Evolutionary conservation across 2,113 vertebrate species (phyloP), one percentile per base, ranked within the genome.

Genomic region (Orthonyx spaldingii): DNA sequence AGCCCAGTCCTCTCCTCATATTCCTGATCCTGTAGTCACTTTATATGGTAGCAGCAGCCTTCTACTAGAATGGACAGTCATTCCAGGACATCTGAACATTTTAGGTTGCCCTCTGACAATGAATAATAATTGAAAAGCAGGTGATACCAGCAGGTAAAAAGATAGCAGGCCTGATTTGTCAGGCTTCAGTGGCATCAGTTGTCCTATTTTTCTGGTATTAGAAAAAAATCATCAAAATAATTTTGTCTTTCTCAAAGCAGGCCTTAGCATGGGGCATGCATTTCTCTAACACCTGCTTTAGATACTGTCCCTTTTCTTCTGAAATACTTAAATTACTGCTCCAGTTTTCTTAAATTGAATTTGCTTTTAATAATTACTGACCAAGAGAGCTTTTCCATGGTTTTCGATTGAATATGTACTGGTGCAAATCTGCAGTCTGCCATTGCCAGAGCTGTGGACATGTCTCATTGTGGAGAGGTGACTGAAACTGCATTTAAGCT

Each of bases 1-100:
- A 57, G 32, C 7, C 10, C 0, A 0, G 17, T 42, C 39, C 22
- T 88, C 28, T 57, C 37, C 22, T 78, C 0, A 0, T 53, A 57
- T 75, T 79, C 52, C 27, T 78, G 23, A 50, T 63, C 52, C 37
- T 59, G 9, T 57, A 69, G 35, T 61, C 16, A 6, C 42, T 63
- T 78, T 82, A 30, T 50, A 30, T 30, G 35, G 35, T 71, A 35
- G 26, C 21, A 85, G 65, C 41, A 66, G 78, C 74, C 50, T 53
- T 87, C 60, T 75, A 8, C 56, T 66, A 46, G 75, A 82, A 79
- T 23, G 16, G 28, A 28, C 50, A 47, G 47, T 90, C 65, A 46
- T 60, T 70, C 9, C 53, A 79, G 75, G 60, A 78, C 28, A 24
- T 46, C 11, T 57, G 46, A 17, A 14, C n/a, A 41, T 33, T 19